phyloP scores from a whole-genome alignment of 2,888 invertebrate species.

The Meteorus cinctellus region DNA sequence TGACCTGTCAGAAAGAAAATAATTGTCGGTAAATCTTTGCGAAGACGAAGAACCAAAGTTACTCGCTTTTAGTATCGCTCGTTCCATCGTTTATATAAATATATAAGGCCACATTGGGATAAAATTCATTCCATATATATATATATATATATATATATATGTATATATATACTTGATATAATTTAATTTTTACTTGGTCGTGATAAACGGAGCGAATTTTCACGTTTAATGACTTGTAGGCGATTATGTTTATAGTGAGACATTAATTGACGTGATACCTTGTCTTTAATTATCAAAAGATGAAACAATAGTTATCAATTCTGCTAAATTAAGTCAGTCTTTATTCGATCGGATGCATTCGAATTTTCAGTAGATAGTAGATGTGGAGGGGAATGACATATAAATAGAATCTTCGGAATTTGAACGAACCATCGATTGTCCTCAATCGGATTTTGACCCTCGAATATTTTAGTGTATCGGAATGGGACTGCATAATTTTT shows the following conservation, averaged over 20 bases:
- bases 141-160: not conserved
- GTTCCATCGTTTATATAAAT: not conserved
- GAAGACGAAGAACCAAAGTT: not conserved
- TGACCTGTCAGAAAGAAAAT: constrained; percentile 57
- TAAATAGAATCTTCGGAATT: not conserved
- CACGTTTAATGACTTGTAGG: not conserved
- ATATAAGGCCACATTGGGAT: not conserved
- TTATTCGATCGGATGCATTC: too few relatives aligned
- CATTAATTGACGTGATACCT: not conserved
- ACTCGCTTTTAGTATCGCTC: not conserved
- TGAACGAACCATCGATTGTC: not conserved
- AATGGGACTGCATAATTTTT: too few relatives aligned
- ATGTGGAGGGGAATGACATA: not conserved
- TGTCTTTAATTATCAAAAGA: not conserved
- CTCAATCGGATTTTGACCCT: not conserved
- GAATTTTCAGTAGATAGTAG: not conserved
- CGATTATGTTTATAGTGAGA: not conserved
- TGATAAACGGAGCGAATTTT: not conserved
- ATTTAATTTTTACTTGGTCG: not conserved
- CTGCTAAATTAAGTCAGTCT: not conserved
- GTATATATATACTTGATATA: not conserved
- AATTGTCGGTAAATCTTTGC: constrained; percentile 56
- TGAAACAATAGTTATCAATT: not conserved
- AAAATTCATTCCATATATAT: not conserved
- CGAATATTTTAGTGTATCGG: too few relatives aligned